These are phyloP conservation scores for Aquatica leii DNA, from an alignment of 2,888 invertebrate species.

Conservation along the genomic window DNA sequence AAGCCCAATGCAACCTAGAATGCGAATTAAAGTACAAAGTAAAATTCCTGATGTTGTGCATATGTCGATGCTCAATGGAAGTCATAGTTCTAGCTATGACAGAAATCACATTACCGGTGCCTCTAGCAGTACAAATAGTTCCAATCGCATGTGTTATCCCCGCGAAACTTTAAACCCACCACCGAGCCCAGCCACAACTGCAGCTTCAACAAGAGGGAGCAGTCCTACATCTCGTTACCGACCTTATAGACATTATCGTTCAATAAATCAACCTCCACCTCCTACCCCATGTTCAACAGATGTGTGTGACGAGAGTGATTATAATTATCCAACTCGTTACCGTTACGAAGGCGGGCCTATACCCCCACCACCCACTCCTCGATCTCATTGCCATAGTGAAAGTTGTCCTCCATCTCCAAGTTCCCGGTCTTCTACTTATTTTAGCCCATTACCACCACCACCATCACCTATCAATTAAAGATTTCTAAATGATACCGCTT, in stretches of 20 bases:
- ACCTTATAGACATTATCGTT: constrained; percentile 74
- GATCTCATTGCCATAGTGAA: constrained; percentile 78
- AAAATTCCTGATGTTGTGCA: constrained; percentile 64
- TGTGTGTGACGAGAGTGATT: constrained; percentile 89
- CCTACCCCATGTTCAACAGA: constrained; percentile 96
- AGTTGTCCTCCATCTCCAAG: constrained; percentile 74
- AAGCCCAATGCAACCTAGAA: constrained; percentile 63
- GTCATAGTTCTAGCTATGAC: constrained; percentile 72
- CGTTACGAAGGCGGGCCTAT: constrained; percentile 65
- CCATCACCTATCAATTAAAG: constrained; percentile 71
- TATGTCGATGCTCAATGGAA: constrained; percentile 72
- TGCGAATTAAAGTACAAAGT: constrained; percentile 50
- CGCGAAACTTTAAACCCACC: constrained; percentile 89
- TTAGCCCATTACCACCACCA: constrained; percentile 83
- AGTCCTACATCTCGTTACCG: constrained; percentile 71
- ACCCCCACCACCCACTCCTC: constrained; percentile 79
- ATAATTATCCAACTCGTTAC: constrained; percentile 67
- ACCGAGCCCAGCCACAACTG: constrained; percentile 86
- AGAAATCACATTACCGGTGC: constrained; percentile 71
- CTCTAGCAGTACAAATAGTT: constrained; percentile 75
- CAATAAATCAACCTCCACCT: constrained; percentile 86
- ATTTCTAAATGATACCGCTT: constrained; percentile 22
- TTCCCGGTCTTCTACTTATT: constrained; percentile 80
- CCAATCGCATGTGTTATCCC: constrained; percentile 70
- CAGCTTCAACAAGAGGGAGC: constrained; percentile 64